phyloP scores from a whole-genome alignment of 2,113 vertebrate genomes.

The Scomber scombrus region DNA sequence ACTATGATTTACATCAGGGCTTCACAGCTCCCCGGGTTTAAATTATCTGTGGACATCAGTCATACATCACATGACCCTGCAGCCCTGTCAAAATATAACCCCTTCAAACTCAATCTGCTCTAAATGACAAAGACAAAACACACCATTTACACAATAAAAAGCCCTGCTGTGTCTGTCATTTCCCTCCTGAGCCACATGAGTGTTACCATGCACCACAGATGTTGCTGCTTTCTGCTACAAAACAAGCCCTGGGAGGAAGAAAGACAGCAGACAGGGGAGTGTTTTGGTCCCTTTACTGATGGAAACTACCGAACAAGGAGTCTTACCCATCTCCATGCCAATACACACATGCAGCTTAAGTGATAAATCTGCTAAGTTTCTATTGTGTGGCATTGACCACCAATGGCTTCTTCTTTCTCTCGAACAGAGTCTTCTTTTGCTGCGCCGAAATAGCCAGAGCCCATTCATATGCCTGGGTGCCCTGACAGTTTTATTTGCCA shows the following conservation, averaged over 20 bases:
- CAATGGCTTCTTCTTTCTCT: slow-evolving; percentile 69
- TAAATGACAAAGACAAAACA: slow-evolving; percentile 44
- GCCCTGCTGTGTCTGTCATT: slow-evolving; percentile 17
- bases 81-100: slow-evolving; percentile 43
- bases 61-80: slow-evolving; percentile 33
- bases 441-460: slow-evolving; percentile 55
- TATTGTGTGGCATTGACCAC: slow-evolving; percentile 74
- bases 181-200: slow-evolving; percentile 41
- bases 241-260: slow-evolving; percentile 25
- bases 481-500: slow-evolving; percentile 86
- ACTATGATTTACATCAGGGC: slow-evolving; percentile 62
- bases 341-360: slow-evolving; percentile 62
- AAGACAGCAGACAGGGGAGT: slow-evolving; percentile 27
- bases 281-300: slow-evolving; percentile 49
- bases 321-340: slow-evolving; percentile 77
- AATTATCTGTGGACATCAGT: slow-evolving; percentile 46
- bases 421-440: slow-evolving; percentile 63
- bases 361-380: slow-evolving; percentile 74
- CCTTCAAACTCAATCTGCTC: slow-evolving; percentile 35
- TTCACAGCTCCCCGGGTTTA: slow-evolving; percentile 40
- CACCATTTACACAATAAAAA: slow-evolving; percentile 53
- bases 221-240: slow-evolving; percentile 61
- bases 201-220: slow-evolving; percentile 44
- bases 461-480: slow-evolving; percentile 80
- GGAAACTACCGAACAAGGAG: slow-evolving; percentile 66